phyloP scores from a whole-genome alignment of 2,888 invertebrate genomes.

The Fragum whitleyi region DNA sequence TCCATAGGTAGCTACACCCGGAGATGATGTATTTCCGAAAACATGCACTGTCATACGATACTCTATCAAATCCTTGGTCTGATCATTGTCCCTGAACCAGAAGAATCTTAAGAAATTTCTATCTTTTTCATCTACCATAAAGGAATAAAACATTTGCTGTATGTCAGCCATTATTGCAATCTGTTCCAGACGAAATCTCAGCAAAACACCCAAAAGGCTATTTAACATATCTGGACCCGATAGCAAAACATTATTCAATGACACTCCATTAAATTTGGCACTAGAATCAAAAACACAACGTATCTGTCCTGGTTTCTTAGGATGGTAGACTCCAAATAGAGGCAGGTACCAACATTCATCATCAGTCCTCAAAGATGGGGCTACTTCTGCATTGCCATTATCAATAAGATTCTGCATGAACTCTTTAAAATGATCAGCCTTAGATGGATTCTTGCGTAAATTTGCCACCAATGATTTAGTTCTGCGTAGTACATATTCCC shows the following conservation, averaged over 20 bases:
- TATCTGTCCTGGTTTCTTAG: not conserved
- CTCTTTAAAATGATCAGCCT: not conserved
- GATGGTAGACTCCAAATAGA: constrained; percentile 14
- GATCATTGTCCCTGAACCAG: constrained; percentile 36
- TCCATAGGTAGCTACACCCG: constrained; percentile 51
- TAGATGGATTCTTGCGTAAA: not conserved
- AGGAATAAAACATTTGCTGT: constrained; percentile 65
- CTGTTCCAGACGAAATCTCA: constrained; percentile 51
- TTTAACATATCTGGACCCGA: constrained; percentile 61
- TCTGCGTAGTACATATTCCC: not conserved
- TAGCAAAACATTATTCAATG: constrained; percentile 56
- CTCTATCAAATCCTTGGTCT: not conserved
- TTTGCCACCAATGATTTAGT: not conserved
- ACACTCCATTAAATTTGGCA: constrained; percentile 52
- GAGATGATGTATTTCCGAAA: constrained; percentile 16
- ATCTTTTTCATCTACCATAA: constrained; percentile 52
- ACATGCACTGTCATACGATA: constrained; percentile 8
- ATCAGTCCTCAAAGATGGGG: not conserved
- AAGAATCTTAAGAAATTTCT: constrained; percentile 60
- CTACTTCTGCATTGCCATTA: constrained; percentile 2
- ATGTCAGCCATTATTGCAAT: constrained; percentile 59
- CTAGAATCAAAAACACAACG: constrained; percentile 60
- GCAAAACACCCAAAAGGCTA: constrained; percentile 52
- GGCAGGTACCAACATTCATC: constrained; percentile 9
- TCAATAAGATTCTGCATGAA: not conserved